These are phyloP conservation scores for Sarcophaga variegata DNA, from an alignment of 2,888 invertebrate species.

Conservation along the genomic window DNA sequence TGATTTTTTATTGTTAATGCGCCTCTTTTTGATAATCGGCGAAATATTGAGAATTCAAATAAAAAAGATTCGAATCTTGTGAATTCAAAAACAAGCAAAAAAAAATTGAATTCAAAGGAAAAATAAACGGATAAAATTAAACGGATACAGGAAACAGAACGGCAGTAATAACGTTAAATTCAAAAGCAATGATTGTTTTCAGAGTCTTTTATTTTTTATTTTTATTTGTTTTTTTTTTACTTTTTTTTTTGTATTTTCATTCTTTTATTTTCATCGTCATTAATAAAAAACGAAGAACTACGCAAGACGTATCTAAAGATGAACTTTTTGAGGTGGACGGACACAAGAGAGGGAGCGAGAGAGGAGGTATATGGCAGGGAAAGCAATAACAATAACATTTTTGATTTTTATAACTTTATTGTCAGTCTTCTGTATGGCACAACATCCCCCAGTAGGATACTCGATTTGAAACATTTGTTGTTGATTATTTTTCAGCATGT, in stretches of 20 bases:
- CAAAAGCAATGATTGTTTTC: constrained; percentile 35
- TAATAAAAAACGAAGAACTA: background rate
- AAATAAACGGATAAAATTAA: constrained; percentile 11
- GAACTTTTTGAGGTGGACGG: too few species aligned
- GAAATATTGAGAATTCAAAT: constrained; percentile 33
- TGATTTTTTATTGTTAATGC: constrained; percentile 7
- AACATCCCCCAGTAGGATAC: background rate
- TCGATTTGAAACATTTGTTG: constrained; percentile 61
- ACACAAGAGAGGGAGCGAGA: too few species aligned
- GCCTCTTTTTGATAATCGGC: constrained; percentile 20
- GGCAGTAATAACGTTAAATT: constrained; percentile 44
- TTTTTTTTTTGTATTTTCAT: background rate
- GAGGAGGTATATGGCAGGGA: background rate
- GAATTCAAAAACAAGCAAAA: background rate
- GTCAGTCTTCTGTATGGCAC: background rate
- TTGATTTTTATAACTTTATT: constrained; percentile 13
- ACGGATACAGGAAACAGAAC: constrained; percentile 54
- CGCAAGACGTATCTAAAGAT: too few species aligned
- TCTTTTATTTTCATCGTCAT: background rate
- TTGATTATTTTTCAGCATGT: constrained; percentile 18
- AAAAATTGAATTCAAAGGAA: background rate
- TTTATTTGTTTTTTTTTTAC: background rate
- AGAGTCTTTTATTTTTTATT: background rate
- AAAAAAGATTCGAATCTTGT: constrained; percentile 42
- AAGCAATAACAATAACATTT: background rate